Evolutionary conservation across 2,797 vertebrate genomes (phyloP).

Genomic region (Sitta carolinensis): DNA sequence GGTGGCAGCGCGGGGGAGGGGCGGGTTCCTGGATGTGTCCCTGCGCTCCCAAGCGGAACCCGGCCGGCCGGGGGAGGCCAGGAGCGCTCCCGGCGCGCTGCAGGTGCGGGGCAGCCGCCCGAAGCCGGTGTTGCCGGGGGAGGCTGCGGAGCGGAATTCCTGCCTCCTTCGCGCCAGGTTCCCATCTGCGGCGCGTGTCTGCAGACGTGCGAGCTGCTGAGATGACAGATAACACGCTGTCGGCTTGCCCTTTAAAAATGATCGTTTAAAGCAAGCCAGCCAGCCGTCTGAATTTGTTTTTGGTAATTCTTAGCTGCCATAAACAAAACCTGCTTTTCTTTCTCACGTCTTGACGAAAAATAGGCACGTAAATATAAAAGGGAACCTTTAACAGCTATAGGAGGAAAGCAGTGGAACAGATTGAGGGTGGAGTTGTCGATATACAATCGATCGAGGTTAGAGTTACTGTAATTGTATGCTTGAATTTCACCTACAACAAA

Average conservation of each 20-base stretch:
- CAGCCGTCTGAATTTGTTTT: background rate
- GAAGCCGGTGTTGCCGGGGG: background rate
- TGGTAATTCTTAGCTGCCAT: background rate
- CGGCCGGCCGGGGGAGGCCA: background rate
- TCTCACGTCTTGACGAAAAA: background rate
- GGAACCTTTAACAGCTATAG: background rate
- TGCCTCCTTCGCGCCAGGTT: background rate
- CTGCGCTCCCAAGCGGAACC: background rate
- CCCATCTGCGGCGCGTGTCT: background rate
- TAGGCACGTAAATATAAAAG: background rate
- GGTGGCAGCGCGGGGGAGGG: background rate
- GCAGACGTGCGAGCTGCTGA: background rate
- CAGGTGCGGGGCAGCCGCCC: background rate
- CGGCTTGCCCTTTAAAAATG: background rate
- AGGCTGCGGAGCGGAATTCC: background rate
- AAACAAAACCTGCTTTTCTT: background rate
- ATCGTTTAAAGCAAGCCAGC: background rate
- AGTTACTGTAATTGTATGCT: background rate
- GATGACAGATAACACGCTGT: background rate
- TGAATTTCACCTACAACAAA: background rate
- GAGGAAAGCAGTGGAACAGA: background rate
- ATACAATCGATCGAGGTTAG: background rate
- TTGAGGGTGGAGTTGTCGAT: background rate
- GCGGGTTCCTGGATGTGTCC: background rate
- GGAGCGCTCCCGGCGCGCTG: rapidly evolving